Conservation (phyloP, 2,888 invertebrate species). For the Sympetrum striolatum region DNA sequence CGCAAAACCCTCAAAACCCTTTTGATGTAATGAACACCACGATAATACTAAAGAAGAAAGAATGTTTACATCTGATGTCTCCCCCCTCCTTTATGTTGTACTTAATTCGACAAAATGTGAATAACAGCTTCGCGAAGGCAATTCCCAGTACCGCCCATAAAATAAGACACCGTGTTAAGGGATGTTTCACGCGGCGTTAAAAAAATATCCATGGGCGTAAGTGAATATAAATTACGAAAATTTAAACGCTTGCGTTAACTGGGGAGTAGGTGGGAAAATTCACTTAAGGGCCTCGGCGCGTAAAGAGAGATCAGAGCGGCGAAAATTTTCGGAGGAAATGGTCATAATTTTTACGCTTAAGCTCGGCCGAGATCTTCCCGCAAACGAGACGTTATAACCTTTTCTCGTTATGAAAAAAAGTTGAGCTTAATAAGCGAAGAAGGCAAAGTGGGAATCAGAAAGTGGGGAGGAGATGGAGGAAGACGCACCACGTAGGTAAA, state of each 20-base stretch:
- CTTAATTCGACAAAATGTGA: too few species aligned
- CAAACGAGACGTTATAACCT: conserved; percentile 6
- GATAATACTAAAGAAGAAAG: too few species aligned
- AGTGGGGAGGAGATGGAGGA: background rate
- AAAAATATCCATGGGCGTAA: background rate
- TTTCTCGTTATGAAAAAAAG: background rate
- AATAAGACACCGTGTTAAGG: too few species aligned
- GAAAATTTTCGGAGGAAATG: background rate
- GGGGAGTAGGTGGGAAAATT: background rate
- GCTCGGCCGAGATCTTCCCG: background rate
- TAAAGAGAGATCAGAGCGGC: background rate
- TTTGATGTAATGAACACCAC: too few species aligned
- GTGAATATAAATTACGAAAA: background rate
- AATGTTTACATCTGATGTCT: too few species aligned
- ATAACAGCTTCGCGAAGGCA: too few species aligned
- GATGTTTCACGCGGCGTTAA: background rate
- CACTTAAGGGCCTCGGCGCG: background rate
- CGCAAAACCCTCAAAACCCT: too few species aligned
- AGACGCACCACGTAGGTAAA: background rate
- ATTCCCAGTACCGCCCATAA: too few species aligned
- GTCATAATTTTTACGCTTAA: conserved; percentile 18
- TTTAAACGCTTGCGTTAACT: background rate
- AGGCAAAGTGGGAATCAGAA: background rate
- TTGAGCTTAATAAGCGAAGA: background rate
- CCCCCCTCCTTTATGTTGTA: too few species aligned